These are phyloP conservation scores for Macroglossus sobrinus DNA, from an alignment of 2,113 vertebrate genomes.

Conservation along the genomic window DNA sequence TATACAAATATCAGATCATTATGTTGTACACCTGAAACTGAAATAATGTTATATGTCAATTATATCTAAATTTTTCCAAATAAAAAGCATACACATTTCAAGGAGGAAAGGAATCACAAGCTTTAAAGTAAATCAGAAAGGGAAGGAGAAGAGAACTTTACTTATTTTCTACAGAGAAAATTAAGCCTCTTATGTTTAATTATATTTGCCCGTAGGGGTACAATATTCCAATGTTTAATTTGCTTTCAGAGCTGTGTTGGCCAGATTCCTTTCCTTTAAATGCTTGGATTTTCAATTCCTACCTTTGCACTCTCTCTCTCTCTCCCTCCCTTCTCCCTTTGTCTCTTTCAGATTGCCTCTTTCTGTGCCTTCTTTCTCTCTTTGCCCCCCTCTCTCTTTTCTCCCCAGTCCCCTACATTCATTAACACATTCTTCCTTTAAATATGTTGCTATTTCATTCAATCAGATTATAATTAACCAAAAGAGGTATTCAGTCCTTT, in stretches of 20 bases:
- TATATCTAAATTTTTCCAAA: neutral
- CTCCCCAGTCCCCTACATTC: neutral
- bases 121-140: neutral
- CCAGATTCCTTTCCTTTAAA: neutral
- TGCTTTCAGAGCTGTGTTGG: neutral
- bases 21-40: neutral
- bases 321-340: no score
- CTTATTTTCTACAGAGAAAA: neutral
- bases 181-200: neutral
- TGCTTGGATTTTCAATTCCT: neutral
- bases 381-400: neutral
- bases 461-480: constrained; percentile 32
- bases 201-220: neutral
- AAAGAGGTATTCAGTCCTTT: neutral
- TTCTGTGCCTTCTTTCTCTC: no score
- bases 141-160: neutral
- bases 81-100: neutral
- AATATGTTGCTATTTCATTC: constrained; percentile 38
- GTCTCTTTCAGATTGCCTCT: no score
- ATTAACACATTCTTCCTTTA: constrained; percentile 34
- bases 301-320: no score
- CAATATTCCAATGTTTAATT: neutral
- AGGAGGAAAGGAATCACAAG: neutral
- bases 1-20: neutral
- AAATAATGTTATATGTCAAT: neutral